Evolutionary conservation across 2,113 vertebrate species (phyloP).

Genomic region (Toxostoma redivivum): DNA sequence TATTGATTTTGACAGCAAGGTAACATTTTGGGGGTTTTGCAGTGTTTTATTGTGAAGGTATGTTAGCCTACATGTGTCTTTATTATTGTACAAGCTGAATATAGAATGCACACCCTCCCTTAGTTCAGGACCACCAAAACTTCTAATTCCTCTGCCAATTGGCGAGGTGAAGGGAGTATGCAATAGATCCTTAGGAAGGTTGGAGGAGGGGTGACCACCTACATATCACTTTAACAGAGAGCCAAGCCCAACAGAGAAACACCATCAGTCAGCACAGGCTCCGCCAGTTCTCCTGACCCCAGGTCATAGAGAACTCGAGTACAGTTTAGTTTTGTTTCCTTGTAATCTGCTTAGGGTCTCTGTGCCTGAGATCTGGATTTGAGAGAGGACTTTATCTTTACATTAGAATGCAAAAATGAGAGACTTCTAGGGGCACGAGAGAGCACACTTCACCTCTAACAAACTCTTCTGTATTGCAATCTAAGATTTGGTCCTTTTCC

Average conservation of each 20-base stretch:
- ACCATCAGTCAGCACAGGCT: background rate
- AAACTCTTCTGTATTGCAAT: background rate
- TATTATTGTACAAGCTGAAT: background rate
- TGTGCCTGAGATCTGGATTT: background rate
- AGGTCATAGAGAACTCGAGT: background rate
- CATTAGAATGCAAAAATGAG: background rate
- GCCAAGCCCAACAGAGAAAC: background rate
- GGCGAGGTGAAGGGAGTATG: accelerated
- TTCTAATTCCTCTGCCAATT: background rate
- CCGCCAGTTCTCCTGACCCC: background rate
- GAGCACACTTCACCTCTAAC: background rate
- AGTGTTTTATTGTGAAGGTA: background rate
- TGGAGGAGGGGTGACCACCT: background rate
- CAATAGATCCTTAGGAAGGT: background rate
- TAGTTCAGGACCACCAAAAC: background rate
- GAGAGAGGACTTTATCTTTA: background rate
- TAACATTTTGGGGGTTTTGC: background rate
- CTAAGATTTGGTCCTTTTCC: background rate
- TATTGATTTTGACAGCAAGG: background rate
- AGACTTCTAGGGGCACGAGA: background rate
- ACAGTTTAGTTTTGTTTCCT: background rate
- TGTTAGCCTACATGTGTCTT: background rate
- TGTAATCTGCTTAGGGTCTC: background rate
- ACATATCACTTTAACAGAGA: background rate
- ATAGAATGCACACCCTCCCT: background rate